Base-by-base conservation (phyloP, 2,888 invertebrate species). In the Cistogaster globosa region DNA sequence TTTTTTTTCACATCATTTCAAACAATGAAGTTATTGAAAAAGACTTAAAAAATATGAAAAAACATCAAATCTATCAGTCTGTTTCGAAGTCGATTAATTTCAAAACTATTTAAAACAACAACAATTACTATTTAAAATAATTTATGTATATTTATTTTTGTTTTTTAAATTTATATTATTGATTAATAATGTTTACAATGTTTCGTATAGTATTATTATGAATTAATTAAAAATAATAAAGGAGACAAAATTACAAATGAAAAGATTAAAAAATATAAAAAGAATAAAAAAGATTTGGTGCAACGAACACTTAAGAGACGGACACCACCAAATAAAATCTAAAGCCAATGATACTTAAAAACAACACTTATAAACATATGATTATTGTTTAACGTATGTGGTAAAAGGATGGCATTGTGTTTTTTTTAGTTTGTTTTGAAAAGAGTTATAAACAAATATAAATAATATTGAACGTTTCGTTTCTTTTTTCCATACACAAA, bases 141-240 rank as follows among this genome's bases (percentile, higher is more conserved):
- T 81, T 74, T 77, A 69, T 65, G 67, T 86, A 80, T 85, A 81
- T 79, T 77, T 74, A 18, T 12, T 12, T 14, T 75, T n/a, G 12
- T 75, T 68, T 74, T 81, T 60, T 45, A 57, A 75, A 74, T 55
- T 18, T 42, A n/a, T 72, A 63, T 62, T 53, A 65, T 58, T 75
- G 16, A 75, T 55, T 67, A 68, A 63, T 67, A 68, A 63, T 26
- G 75, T 80, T 75, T 45, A 82, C 68, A 63, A 77, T 63, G 22
- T 76, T 72, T 57, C 3, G 57, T 65, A 77, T 65, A 68, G 67
- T 63, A 71, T 80, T 63, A 71, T 80, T 78, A 84, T 76, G 51
- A 79, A 83, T 76, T 82, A 84, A 76, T 79, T 80, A 79, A 82
- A 74, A 75, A 75, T 32, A n/a, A 57, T 55, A 60, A 22, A 45